Evolutionary conservation across 35 echinoderm and acorn worm species (phyloP), one percentile per base, ranked within the genome.

Genomic region (Heliocidaris erythrogramma): DNA sequence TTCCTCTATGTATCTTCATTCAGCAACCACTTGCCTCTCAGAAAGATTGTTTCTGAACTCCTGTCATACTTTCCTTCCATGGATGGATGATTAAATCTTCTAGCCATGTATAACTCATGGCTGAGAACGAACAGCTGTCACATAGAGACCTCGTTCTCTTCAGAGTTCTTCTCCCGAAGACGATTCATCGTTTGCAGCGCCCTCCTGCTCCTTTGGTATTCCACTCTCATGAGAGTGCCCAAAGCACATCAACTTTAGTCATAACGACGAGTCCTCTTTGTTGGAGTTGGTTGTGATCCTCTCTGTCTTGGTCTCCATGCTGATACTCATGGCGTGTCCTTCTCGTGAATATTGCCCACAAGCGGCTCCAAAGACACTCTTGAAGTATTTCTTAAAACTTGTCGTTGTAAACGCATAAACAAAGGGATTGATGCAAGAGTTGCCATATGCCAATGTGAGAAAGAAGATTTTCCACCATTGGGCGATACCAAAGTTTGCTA

Each of bases 351-450:
- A 92, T 13, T 92, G 91, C 27, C 91, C 91, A n/a, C 91, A 92
- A 16, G 91, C 30, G 12, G 91, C 91, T 5, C 91, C 91, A 92
- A 92, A 92, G 14, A 92, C 91, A 49, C 47, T 92, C 49, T 92
- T 92, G 48, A 92, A 92, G 48, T 98, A 96, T 92, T 98, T 98
- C 92, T 97, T 98, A 92, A 98, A 99, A 59, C 95, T 96, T 59
- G 93, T 97, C 78, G 96, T 97, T 30, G 98, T 95, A 92, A 99
- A 99, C 5, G 98, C 98, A 48, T 99, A 99, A 3, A 99, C 96
- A 93, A 99, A 97, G 4, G 98, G 98, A 91, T 99, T 99, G 17
- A 99, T 94, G 59, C 96, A 96, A 60, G 95, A 96, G 69, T 99
- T 99, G 7, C 93, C 88, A 94, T 99, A 99, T 13, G 96, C 96